These are phyloP conservation scores for Halotydeus destructor DNA, from an alignment of 1,140 invertebrate genomes.

Conservation along the genomic window DNA sequence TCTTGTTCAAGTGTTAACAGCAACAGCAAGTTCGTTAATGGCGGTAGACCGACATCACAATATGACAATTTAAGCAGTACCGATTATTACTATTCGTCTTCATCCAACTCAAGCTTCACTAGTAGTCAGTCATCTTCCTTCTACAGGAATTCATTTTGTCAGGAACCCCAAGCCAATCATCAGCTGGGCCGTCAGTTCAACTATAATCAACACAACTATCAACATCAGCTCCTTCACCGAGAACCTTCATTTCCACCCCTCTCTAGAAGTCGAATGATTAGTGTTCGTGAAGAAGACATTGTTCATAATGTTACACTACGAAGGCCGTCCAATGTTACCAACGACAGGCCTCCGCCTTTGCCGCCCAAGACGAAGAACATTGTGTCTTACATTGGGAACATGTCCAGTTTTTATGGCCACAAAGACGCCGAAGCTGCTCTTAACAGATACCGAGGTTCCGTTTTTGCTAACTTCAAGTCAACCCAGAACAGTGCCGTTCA, in stretches of 20 bases:
- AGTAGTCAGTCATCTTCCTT: not conserved
- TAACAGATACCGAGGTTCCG: not conserved
- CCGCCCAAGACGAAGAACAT: conserved; percentile 80
- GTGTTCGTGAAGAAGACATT: not conserved
- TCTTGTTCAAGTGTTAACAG: not conserved
- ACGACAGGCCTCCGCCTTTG: conserved; percentile 50
- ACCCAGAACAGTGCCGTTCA: not conserved
- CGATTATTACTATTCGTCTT: not conserved
- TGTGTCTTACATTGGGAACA: conserved; percentile 72
- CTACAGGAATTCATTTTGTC: not conserved
- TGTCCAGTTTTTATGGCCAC: conserved; percentile 25
- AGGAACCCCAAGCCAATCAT: not conserved
- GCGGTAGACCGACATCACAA: conserved; percentile 8
- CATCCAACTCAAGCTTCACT: no score
- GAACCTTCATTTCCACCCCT: not conserved
- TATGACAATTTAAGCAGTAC: conserved; percentile 10
- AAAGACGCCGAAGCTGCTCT: not conserved
- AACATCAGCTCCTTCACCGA: not conserved
- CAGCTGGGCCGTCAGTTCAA: not conserved
- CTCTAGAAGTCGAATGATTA: no score
- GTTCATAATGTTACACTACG: not conserved
- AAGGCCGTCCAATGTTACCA: not conserved
- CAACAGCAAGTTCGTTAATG: not conserved
- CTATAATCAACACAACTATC: not conserved
- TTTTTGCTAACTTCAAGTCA: not conserved